Evolutionary conservation across 2,888 invertebrate genomes (phyloP).

Genomic region (Volucella zonaria): DNA sequence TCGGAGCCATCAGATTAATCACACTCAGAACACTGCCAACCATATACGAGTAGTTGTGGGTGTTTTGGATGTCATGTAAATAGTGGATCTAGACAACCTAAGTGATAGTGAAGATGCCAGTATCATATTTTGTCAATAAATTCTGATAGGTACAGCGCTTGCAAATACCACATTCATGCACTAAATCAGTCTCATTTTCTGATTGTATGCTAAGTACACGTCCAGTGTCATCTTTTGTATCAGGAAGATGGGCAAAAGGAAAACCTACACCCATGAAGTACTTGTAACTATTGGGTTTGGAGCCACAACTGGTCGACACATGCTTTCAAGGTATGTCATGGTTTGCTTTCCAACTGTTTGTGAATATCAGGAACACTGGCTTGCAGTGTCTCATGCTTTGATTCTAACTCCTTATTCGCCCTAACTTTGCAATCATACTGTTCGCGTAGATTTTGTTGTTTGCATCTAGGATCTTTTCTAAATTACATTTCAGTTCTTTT

Average conservation of each 20-base stretch:
- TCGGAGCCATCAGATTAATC: constrained; percentile 94
- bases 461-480: constrained; percentile 89
- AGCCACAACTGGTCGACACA: constrained; percentile 84
- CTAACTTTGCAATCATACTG: constrained; percentile 90
- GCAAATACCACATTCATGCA: constrained; percentile 94
- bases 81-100: constrained; percentile 97
- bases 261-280: constrained; percentile 93
- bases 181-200: constrained; percentile 82
- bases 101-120: constrained; percentile 96
- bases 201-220: constrained; percentile 83
- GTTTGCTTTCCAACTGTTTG: constrained; percentile 85
- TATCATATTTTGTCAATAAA: constrained; percentile 96
- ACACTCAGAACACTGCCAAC: constrained; percentile 98
- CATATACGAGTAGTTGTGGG: constrained; percentile 95
- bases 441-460: constrained; percentile 88
- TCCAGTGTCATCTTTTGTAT: constrained; percentile 87
- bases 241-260: constrained; percentile 88
- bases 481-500: constrained; percentile 89
- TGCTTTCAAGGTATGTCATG: constrained; percentile 85
- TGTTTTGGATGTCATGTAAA: constrained; percentile 97
- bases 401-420: constrained; percentile 86
- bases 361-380: constrained; percentile 85
- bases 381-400: constrained; percentile 85
- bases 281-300: constrained; percentile 78
- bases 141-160: constrained; percentile 94